These are phyloP conservation scores for Brachionus asplanchnoidis DNA, from an alignment of 1,140 invertebrate genomes.

Conservation along the genomic window DNA sequence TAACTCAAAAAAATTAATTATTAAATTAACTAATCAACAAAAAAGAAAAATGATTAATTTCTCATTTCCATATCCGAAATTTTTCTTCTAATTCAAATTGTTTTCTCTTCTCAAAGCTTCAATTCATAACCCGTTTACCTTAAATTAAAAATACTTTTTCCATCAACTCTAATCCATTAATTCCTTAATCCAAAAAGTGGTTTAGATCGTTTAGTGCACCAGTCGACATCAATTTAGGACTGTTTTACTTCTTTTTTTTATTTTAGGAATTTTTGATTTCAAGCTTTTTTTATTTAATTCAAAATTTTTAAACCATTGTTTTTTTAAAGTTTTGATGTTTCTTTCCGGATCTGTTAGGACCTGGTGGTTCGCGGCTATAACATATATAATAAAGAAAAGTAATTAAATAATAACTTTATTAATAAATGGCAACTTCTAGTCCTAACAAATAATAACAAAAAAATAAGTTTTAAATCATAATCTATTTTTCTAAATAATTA, in stretches of 20 bases:
- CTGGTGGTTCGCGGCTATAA: no score
- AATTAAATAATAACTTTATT: no score
- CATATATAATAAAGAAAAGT: no score
- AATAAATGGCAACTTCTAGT: no score
- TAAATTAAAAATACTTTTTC: background rate
- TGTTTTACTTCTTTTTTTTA: background rate
- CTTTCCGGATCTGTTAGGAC: no score
- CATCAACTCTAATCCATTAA: background rate
- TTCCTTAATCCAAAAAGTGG: background rate
- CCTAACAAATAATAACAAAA: no score
- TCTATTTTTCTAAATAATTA: no score
- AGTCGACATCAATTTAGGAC: no score
- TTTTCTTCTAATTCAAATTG: background rate
- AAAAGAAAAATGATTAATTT: background rate
- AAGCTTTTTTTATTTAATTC: background rate
- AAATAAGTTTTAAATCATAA: no score
- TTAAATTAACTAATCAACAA: slow-evolving; percentile 30
- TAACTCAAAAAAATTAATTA: slow-evolving; percentile 29
- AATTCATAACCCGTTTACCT: background rate
- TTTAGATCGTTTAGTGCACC: background rate
- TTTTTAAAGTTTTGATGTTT: no score
- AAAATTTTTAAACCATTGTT: no score
- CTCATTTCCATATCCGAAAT: slow-evolving; percentile 2
- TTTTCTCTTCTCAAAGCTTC: background rate
- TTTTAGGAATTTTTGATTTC: background rate